Evolutionary conservation across 2,888 invertebrate genomes (phyloP).

Genomic region (Enchytraeus crypticus): DNA sequence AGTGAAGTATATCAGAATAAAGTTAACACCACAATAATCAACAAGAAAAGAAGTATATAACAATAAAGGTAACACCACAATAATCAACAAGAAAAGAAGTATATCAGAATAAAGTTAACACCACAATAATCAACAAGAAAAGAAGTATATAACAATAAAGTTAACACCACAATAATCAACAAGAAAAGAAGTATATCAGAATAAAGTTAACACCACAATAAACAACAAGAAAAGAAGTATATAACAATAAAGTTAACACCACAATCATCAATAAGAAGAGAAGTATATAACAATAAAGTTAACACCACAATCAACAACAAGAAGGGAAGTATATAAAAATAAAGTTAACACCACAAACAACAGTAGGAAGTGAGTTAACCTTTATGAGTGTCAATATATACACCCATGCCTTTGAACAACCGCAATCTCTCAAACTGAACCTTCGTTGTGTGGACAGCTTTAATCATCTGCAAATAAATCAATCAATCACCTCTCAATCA

Average conservation of each 20-base stretch:
- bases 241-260: not conserved
- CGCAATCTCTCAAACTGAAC: constrained; percentile 71
- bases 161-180: not conserved
- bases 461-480: constrained; percentile 45
- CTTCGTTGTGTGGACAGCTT: constrained; percentile 57
- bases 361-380: too few relatives aligned
- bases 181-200: not conserved
- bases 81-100: not conserved
- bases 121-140: not conserved
- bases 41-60: not conserved
- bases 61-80: not conserved
- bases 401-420: constrained; percentile 75
- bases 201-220: too few relatives aligned
- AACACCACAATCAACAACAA: too few relatives aligned
- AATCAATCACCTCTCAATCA: not conserved
- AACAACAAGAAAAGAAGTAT: not conserved
- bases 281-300: too few relatives aligned
- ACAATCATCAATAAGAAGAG: too few relatives aligned
- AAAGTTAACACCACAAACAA: too few relatives aligned
- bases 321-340: too few relatives aligned
- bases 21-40: not conserved
- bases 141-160: not conserved
- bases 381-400: constrained; percentile 77
- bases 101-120: not conserved
- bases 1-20: not conserved